Conservation (phyloP, 2,888 invertebrate genomes). For the Lepidocyrtinus sp. region DNA sequence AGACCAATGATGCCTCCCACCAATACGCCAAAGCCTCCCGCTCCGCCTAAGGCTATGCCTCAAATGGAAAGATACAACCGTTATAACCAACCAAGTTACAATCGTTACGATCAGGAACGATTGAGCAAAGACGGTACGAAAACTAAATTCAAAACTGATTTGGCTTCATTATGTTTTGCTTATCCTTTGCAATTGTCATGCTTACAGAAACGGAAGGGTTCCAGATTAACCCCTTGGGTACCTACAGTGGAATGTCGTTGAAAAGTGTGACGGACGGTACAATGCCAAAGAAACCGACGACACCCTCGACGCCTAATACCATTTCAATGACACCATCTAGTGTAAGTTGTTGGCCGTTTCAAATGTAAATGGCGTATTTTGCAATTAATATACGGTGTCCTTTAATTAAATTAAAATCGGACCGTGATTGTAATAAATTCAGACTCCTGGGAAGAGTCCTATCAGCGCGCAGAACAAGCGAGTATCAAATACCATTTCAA, state of each 20-base stretch:
- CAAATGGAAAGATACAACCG: constrained; percentile 79
- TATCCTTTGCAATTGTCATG: constrained; percentile 68
- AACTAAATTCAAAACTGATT: no score
- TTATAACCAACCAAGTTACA: constrained; percentile 86
- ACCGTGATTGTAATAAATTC: neutral
- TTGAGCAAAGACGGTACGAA: constrained; percentile 90
- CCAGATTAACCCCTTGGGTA: constrained; percentile 98
- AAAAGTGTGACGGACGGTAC: constrained; percentile 97
- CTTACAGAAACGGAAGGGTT: constrained; percentile 93
- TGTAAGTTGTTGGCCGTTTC: constrained; percentile 33
- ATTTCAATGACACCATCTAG: constrained; percentile 48
- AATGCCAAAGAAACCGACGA: constrained; percentile 76
- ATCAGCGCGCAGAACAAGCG: constrained; percentile 78
- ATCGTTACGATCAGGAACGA: constrained; percentile 99
- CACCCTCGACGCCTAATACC: constrained; percentile 68
- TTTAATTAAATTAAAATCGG: neutral
- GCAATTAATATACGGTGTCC: neutral
- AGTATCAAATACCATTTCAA: constrained; percentile 89
- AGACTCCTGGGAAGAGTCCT: constrained; percentile 67
- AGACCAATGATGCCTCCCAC: constrained; percentile 64
- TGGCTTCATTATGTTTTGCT: no score
- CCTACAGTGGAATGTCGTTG: constrained; percentile 97
- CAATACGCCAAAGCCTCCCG: constrained; percentile 75
- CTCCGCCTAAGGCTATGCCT: constrained; percentile 78
- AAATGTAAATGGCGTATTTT: no score